phyloP scores from a whole-genome alignment of 2,113 vertebrate genomes.

The Siniperca chuatsi region DNA sequence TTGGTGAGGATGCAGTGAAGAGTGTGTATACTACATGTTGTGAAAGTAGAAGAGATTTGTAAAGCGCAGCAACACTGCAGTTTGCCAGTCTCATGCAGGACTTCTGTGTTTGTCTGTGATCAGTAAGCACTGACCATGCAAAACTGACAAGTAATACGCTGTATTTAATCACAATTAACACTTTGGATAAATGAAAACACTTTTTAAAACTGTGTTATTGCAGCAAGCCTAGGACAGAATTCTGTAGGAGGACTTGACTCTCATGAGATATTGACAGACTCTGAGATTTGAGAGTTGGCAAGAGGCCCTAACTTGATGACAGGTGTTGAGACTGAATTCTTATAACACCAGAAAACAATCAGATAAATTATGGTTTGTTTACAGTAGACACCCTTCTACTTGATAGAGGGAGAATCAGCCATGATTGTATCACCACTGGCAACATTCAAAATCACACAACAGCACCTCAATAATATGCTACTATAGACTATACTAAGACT shows the following conservation, averaged over 20 bases:
- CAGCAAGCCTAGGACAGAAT: not conserved
- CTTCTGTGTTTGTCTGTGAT: not conserved
- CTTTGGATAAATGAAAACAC: not conserved
- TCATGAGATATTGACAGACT: not conserved
- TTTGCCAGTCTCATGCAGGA: not conserved
- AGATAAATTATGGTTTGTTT: not conserved
- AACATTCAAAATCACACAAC: not conserved
- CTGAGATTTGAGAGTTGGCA: not conserved
- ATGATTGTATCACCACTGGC: not conserved
- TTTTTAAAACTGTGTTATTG: not conserved
- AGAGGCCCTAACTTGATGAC: conserved; percentile 1
- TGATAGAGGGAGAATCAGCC: not conserved
- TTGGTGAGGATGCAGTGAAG: not conserved
- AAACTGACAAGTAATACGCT: conserved; percentile 4
- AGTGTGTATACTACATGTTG: not conserved
- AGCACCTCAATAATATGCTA: not conserved
- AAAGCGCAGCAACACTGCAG: not conserved
- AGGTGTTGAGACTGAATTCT: not conserved
- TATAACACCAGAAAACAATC: not conserved
- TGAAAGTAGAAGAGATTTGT: not conserved
- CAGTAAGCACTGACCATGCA: not conserved
- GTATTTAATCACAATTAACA: not conserved
- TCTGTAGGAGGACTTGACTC: not conserved
- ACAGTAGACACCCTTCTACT: not conserved
- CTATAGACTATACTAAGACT: not conserved